Evolutionary conservation across 2,888 invertebrate genomes (phyloP).

Genomic region (Thereva nobilitata): DNA sequence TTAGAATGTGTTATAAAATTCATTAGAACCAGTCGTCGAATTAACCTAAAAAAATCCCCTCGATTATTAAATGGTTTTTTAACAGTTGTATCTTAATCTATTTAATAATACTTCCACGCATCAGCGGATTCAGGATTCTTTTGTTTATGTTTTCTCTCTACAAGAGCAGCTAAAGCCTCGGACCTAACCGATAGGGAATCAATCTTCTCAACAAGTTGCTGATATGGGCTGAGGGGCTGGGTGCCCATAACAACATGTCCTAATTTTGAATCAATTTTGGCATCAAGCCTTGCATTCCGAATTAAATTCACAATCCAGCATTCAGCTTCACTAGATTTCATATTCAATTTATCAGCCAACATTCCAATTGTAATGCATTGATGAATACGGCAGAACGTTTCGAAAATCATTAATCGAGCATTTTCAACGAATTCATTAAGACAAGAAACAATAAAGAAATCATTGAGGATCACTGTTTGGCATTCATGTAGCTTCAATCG

Average conservation of each 20-base stretch:
- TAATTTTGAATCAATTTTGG: slow-evolving; percentile 97
- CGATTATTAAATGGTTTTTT: not conserved
- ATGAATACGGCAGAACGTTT: slow-evolving; percentile 99
- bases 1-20: slow-evolving; percentile 2
- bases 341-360: slow-evolving; percentile 97
- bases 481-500: slow-evolving; percentile 95
- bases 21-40: not conserved
- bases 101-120: slow-evolving; percentile 57
- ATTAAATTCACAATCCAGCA: slow-evolving; percentile 99
- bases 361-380: slow-evolving; percentile 98
- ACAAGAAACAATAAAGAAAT: slow-evolving; percentile 97
- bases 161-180: slow-evolving; percentile 89
- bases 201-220: slow-evolving; percentile 97
- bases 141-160: slow-evolving; percentile 90
- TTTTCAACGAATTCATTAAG: slow-evolving; percentile 98
- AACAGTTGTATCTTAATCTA: not conserved
- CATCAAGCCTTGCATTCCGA: slow-evolving; percentile 95
- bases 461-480: slow-evolving; percentile 90
- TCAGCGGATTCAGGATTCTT: slow-evolving; percentile 68
- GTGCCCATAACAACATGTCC: slow-evolving; percentile 99
- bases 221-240: slow-evolving; percentile 96
- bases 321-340: slow-evolving; percentile 97
- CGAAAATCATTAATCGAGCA: slow-evolving; percentile 98
- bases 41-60: not conserved
- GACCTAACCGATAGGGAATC: slow-evolving; percentile 95